Evolutionary conservation across 1,140 invertebrate species (phyloP).

Genomic region (Macrostomum lignano): DNA sequence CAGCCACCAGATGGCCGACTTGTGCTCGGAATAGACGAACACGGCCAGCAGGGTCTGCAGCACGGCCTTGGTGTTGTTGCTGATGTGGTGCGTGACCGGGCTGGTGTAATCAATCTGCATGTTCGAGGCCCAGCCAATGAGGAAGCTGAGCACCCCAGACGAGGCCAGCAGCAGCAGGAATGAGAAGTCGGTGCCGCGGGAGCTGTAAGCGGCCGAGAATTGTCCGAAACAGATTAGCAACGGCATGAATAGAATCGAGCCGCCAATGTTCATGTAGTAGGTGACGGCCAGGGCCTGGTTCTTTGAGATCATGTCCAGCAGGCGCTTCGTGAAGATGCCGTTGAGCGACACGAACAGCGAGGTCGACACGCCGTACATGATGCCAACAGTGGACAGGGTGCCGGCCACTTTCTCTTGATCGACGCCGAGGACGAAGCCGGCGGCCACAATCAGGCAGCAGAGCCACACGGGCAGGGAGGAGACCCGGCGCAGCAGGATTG

Average conservation of each 20-base stretch:
- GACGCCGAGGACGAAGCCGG: conserved; percentile 19
- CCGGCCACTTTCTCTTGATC: conserved; percentile 16
- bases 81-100: conserved; percentile 23
- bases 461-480: conserved; percentile 11
- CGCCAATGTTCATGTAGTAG: conserved; percentile 17
- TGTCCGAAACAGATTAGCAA: conserved; percentile 15
- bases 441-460: conserved; percentile 16
- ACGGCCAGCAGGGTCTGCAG: conserved; percentile 22
- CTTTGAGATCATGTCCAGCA: conserved; percentile 11
- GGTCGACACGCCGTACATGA: conserved; percentile 8
- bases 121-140: conserved; percentile 20
- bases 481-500: conserved; percentile 12
- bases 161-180: conserved; percentile 14
- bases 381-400: conserved; percentile 11
- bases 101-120: conserved; percentile 22
- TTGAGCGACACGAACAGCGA: conserved; percentile 17
- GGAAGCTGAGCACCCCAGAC: conserved; percentile 16
- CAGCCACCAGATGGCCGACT: conserved; percentile 19
- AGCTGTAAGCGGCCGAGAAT: conserved; percentile 9
- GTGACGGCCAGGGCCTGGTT: conserved; percentile 15
- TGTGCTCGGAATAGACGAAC: conserved; percentile 13
- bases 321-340: conserved; percentile 18
- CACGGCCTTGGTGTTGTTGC: conserved; percentile 23
- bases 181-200: conserved; percentile 7
- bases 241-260: conserved; percentile 14